Evolutionary conservation across 2,888 invertebrate species (phyloP).

Genomic region (Meganola albula): DNA sequence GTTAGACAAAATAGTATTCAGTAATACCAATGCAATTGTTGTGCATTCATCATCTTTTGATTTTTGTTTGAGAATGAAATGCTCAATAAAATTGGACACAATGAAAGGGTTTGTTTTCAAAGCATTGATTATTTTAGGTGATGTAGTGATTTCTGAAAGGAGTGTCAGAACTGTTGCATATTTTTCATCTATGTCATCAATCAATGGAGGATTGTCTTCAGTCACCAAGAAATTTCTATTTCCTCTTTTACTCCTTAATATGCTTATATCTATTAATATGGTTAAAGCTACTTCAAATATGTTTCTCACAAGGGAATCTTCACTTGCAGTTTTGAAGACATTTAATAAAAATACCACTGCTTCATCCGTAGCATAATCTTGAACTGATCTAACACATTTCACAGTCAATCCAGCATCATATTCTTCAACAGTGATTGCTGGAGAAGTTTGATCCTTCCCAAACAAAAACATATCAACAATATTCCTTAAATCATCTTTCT

Average conservation of each 20-base stretch:
- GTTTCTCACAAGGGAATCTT: slow-evolving; percentile 34
- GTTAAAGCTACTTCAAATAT: slow-evolving; percentile 50
- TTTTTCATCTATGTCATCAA: slow-evolving; percentile 47
- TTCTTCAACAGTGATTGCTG: slow-evolving; percentile 43
- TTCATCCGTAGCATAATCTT: slow-evolving; percentile 35
- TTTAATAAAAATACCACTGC: slow-evolving; percentile 46
- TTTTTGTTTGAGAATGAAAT: slow-evolving; percentile 49
- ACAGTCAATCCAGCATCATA: slow-evolving; percentile 57
- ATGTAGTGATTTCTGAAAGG: slow-evolving; percentile 68
- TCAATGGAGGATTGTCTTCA: slow-evolving; percentile 51
- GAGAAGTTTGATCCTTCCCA: slow-evolving; percentile 27
- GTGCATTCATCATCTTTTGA: slow-evolving; percentile 54
- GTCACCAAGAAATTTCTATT: slow-evolving; percentile 48
- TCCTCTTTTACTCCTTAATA: slow-evolving; percentile 31
- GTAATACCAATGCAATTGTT: slow-evolving; percentile 56
- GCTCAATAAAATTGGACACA: slow-evolving; percentile 67
- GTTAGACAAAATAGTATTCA: slow-evolving; percentile 59
- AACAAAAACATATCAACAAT: slow-evolving; percentile 42
- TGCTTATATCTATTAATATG: slow-evolving; percentile 44
- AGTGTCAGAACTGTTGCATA: slow-evolving; percentile 69
- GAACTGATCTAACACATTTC: slow-evolving; percentile 35
- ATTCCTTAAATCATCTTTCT: slow-evolving; percentile 30
- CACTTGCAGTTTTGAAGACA: slow-evolving; percentile 41
- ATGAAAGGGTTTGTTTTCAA: slow-evolving; percentile 62
- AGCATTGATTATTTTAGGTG: slow-evolving; percentile 53